These are phyloP conservation scores for Otus sunia DNA, from an alignment of 2,113 vertebrate genomes.

Conservation along the genomic window DNA sequence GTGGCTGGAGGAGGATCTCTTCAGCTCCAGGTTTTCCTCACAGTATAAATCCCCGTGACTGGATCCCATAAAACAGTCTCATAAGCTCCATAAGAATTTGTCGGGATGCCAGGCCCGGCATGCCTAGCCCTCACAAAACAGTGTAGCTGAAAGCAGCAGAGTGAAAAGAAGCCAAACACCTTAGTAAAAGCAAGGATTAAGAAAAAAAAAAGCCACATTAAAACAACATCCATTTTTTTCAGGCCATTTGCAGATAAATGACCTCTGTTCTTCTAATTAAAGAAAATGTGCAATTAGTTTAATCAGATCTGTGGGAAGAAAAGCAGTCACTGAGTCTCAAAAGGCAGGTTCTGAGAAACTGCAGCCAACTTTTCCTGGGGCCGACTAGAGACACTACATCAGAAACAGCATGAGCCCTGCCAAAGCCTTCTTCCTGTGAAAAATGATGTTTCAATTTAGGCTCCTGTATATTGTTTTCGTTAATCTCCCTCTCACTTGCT, in stretches of 20 bases:
- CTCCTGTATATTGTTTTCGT: conserved; percentile 39
- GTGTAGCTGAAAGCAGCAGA: conserved; percentile 15
- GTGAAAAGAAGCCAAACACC: conserved; percentile 29
- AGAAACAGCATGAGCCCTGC: conserved; percentile 24
- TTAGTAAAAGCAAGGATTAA: conserved; percentile 25
- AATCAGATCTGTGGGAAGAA: conserved; percentile 63
- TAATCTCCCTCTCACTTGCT: conserved; percentile 38
- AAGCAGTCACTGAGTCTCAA: conserved; percentile 52
- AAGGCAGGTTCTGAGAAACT: conserved; percentile 69
- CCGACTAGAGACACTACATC: conserved; percentile 22
- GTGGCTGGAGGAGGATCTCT: not conserved
- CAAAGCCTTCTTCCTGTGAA: conserved; percentile 45
- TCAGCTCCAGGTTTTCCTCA: conserved; percentile 36
- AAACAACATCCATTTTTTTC: conserved; percentile 1
- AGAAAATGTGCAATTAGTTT: conserved; percentile 65
- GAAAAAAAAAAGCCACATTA: not conserved
- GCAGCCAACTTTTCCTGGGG: conserved; percentile 50
- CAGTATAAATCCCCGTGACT: conserved; percentile 36
- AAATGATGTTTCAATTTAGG: conserved; percentile 62
- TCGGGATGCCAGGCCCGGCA: not conserved
- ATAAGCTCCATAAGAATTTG: conserved; percentile 40
- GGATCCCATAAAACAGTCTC: conserved; percentile 48
- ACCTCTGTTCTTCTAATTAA: conserved; percentile 46
- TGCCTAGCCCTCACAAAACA: not conserved
- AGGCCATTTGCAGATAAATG: conserved; percentile 42